Conservation (phyloP, 23 tunicate species). For the Ciona savignyi region DNA sequence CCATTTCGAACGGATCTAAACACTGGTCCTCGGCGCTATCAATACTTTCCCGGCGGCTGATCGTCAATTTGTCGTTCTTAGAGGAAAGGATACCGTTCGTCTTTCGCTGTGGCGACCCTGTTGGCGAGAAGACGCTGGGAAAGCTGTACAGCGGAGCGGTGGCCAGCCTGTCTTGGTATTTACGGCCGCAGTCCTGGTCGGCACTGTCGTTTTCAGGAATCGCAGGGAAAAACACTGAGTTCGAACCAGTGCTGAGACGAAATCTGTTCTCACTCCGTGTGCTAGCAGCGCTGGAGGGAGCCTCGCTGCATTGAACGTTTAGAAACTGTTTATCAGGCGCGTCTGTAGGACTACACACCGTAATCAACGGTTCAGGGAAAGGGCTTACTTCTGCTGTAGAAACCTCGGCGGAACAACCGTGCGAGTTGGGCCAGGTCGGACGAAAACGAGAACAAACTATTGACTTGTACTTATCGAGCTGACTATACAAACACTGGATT, state of each 20-base stretch:
- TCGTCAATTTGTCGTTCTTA: too few species aligned
- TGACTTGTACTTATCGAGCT: conserved; percentile 45
- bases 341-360: neutral
- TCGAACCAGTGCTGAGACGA: neutral
- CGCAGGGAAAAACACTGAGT: neutral
- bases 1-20: neutral
- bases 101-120: neutral
- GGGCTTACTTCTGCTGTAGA: neutral
- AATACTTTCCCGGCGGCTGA: too few species aligned
- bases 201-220: neutral
- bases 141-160: neutral
- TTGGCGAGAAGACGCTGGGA: too few species aligned
- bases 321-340: neutral
- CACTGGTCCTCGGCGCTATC: too few species aligned
- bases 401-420: neutral
- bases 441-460: neutral
- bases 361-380: neutral
- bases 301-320: neutral
- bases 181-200: neutral
- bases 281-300: neutral
- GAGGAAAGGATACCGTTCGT: too few species aligned
- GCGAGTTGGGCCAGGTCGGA: neutral
- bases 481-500: conserved; percentile 28
- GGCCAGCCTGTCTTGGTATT: neutral
- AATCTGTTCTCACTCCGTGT: neutral